Conservation (phyloP, 2,797 vertebrate genomes). For the Threskiornis aethiopicus region DNA sequence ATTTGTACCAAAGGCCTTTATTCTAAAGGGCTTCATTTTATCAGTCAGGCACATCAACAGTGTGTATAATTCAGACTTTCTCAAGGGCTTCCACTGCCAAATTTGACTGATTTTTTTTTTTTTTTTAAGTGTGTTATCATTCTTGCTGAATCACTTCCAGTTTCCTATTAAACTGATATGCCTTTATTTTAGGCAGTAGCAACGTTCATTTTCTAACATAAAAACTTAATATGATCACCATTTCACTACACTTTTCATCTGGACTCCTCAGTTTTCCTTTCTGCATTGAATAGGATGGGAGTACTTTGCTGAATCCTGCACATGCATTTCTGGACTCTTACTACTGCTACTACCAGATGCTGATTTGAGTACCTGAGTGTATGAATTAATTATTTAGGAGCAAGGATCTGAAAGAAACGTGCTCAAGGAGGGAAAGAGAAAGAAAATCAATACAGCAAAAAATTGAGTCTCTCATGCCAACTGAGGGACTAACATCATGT, state of each 20-base stretch:
- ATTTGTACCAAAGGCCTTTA: slow-evolving; percentile 36
- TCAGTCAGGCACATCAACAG: background rate
- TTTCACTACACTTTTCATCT: background rate
- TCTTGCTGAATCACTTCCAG: slow-evolving; percentile 24
- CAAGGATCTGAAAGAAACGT: slow-evolving; percentile 5
- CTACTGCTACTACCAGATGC: slow-evolving; percentile 22
- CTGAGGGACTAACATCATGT: background rate
- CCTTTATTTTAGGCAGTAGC: slow-evolving; percentile 16
- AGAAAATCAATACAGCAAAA: slow-evolving; percentile 34
- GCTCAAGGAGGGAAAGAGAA: background rate
- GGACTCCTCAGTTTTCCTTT: background rate
- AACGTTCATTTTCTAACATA: slow-evolving; percentile 15
- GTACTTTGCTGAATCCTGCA: slow-evolving; percentile 13
- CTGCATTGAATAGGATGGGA: background rate
- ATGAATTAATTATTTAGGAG: slow-evolving; percentile 60
- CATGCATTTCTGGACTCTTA: slow-evolving; percentile 16
- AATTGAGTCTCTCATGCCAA: background rate
- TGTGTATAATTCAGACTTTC: background rate
- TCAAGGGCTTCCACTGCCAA: slow-evolving; percentile 1
- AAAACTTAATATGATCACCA: background rate
- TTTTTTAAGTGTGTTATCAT: background rate
- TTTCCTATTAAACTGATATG: background rate
- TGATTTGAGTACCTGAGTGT: slow-evolving; percentile 30
- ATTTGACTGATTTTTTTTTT: background rate
- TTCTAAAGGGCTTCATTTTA: slow-evolving; percentile 29